Base-by-base conservation (phyloP, 2,888 invertebrate species). In the Clistopyga incitator region DNA sequence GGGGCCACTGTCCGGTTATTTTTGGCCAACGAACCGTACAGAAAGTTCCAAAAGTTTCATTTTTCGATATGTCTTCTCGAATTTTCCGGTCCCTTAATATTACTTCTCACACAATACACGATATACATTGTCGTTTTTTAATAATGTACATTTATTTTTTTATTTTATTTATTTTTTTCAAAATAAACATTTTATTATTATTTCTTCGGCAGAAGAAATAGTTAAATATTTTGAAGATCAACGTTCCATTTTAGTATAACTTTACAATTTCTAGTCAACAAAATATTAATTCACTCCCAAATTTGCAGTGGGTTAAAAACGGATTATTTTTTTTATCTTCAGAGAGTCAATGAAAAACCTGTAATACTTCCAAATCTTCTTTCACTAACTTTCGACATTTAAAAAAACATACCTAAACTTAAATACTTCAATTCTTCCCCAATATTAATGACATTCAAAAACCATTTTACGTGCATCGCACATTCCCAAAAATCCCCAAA, bases 11-110 rank as follows among this genome's bases (percentile, higher is more conserved):
- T n/a, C 50, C 34, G 61, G 84, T 80, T 91, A 90, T 91, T 91
- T 90, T 91, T 81, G 87, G 89, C 86, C 25, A 74, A 42, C 29
- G 70, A 85, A 87, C 74, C 82, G 85, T 89, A 85, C 82, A 88
- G 88, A 88, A 87, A 82, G 78, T 50, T 87, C 86, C 83, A 86
- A 87, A 84, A 86, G 74, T 81, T 85, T 77, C 79, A 34, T 23
- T 45, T 29, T 4, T 47, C 56, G 56, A 23, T 47, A 3, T 54
- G 1, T 20, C 25, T 11, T 56, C 15, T 56, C 25, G 25, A 25
- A 23, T 56, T 56, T 56, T 56, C 20, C 8, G n/a, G 18, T 50
- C 23, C 6, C 2, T n/a, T n/a, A 0, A 6, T 11, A 56, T 4
- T 56, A 29, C 15, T 25, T 56, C 6, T 13, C 11, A 54, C 23